Evolutionary conservation across 2,797 vertebrate genomes (phyloP).

Genomic region (Phoxinus dragarum): DNA sequence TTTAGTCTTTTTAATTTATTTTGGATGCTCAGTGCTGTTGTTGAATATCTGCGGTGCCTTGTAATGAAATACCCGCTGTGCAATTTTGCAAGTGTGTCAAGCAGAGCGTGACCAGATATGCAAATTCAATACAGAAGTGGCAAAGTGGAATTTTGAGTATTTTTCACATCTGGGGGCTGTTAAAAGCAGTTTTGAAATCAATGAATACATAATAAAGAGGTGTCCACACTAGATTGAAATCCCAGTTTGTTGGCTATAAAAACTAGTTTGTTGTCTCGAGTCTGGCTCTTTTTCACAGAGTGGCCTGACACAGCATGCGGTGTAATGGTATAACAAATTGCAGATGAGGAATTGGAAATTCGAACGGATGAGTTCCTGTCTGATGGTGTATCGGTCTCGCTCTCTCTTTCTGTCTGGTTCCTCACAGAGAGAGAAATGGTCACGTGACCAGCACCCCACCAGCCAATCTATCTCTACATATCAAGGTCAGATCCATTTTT

Average conservation of each 20-base stretch:
- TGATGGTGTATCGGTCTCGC: constrained; percentile 42
- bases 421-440: constrained; percentile 34
- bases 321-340: constrained; percentile 79
- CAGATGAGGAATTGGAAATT: constrained; percentile 80
- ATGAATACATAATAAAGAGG: constrained; percentile 94
- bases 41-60: constrained; percentile 84
- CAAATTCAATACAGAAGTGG: constrained; percentile 90
- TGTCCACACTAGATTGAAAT: constrained; percentile 83
- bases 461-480: constrained; percentile 35
- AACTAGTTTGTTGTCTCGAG: constrained; percentile 65
- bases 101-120: constrained; percentile 92
- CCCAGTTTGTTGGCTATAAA: constrained; percentile 82
- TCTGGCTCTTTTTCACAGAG: constrained; percentile 72
- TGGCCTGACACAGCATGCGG: constrained; percentile 73
- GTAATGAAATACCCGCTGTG: constrained; percentile 94
- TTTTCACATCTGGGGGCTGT: constrained; percentile 89
- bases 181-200: constrained; percentile 95
- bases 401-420: constrained; percentile 20
- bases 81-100: constrained; percentile 95
- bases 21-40: constrained; percentile 84
- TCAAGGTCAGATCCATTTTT: constrained; percentile 55
- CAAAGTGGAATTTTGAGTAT: constrained; percentile 87
- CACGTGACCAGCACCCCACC: constrained; percentile 32
- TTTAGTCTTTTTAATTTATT: constrained; percentile 97
- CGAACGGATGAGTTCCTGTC: constrained; percentile 53